These are phyloP conservation scores for Zaprionus bogoriensis DNA, from an alignment of 2,888 invertebrate species.

Conservation along the genomic window DNA sequence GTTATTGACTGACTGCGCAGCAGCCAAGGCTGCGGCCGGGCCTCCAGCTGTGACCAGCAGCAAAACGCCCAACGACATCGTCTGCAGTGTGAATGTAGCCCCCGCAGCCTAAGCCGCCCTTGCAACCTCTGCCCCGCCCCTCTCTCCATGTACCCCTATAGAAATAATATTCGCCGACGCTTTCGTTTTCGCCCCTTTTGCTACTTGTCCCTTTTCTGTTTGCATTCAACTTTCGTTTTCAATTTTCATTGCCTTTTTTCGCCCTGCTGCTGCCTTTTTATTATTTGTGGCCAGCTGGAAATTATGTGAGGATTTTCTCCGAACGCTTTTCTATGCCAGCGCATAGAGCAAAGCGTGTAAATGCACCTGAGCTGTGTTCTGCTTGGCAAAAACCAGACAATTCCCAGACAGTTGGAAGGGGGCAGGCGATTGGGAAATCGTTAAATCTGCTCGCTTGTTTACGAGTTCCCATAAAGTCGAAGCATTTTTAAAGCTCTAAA, in stretches of 20 bases:
- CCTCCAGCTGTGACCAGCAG: conserved; percentile 64
- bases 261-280: background rate
- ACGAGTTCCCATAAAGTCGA: conserved; percentile 1
- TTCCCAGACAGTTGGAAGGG: conserved; percentile 29
- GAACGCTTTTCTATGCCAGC: conserved; percentile 8
- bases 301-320: conserved; percentile 43
- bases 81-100: no score
- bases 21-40: conserved; percentile 9
- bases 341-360: conserved; percentile 54
- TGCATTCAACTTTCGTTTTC: conserved; percentile 70
- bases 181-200: conserved; percentile 33
- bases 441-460: conserved; percentile 13
- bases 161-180: conserved; percentile 61
- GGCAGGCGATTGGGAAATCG: conserved; percentile 3
- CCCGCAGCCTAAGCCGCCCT: no score
- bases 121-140: background rate
- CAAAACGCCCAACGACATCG: conserved; percentile 27
- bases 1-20: conserved; percentile 63
- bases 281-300: conserved; percentile 49
- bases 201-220: conserved; percentile 21
- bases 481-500: conserved; percentile 1
- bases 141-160: conserved; percentile 38
- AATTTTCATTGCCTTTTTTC: conserved; percentile 62
- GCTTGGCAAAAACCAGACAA: conserved; percentile 51
- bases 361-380: conserved; percentile 61